These are phyloP conservation scores for Hypomecis punctinalis DNA, from an alignment of 2,888 invertebrate genomes.

Conservation along the genomic window DNA sequence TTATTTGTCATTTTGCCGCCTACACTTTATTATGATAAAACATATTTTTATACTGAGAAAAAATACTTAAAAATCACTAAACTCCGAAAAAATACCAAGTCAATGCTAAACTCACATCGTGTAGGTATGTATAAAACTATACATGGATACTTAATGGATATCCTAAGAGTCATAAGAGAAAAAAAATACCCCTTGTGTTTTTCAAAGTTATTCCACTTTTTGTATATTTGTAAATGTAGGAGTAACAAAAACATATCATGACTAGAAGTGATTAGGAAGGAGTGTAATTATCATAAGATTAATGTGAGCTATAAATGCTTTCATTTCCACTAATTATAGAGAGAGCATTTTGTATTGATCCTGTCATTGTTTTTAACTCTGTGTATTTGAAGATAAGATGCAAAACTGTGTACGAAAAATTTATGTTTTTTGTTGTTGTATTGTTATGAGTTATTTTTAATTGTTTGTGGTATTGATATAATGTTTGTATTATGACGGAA, in stretches of 20 bases:
- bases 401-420: background rate
- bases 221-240: slow-evolving; percentile 32
- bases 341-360: slow-evolving; percentile 8
- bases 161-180: background rate
- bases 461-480: too few species aligned
- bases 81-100: too few species aligned
- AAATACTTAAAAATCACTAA: too few species aligned
- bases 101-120: too few species aligned
- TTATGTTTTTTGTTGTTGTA: background rate
- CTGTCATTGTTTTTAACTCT: slow-evolving; percentile 1
- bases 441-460: background rate
- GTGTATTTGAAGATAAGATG: background rate
- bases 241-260: slow-evolving; percentile 82
- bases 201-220: slow-evolving; percentile 6
- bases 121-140: too few species aligned
- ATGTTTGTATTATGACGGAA: too few species aligned
- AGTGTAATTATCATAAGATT: slow-evolving; percentile 52
- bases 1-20: too few species aligned
- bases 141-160: too few species aligned
- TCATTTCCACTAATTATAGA: slow-evolving; percentile 24
- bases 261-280: slow-evolving; percentile 71
- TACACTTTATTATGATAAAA: too few species aligned
- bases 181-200: background rate
- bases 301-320: slow-evolving; percentile 51
- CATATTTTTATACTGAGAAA: too few species aligned